Conservation (phyloP, 2,113 vertebrate species). For the Boulengeromyrus knoepffleri region DNA sequence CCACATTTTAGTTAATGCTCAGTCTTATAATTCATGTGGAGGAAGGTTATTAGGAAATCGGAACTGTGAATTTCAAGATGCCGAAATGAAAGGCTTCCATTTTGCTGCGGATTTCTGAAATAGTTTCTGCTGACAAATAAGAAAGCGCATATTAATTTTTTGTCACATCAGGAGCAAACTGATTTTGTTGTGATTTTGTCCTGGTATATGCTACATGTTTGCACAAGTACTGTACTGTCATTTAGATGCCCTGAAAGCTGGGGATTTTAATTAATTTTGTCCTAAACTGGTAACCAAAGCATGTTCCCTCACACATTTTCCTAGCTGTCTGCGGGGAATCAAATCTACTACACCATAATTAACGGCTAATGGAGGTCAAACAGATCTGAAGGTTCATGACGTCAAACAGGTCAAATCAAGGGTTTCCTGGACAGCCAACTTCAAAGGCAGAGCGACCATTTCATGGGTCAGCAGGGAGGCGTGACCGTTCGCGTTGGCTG, state of each 20-base stretch:
- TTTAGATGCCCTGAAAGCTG: background rate
- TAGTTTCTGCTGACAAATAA: background rate
- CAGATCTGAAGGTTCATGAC: background rate
- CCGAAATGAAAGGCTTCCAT: background rate
- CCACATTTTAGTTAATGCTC: background rate
- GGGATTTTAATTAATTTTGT: background rate
- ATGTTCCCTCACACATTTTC: background rate
- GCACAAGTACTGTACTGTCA: background rate
- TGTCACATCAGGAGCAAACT: background rate
- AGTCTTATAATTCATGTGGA: background rate
- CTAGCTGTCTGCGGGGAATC: background rate
- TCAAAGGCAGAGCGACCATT: conserved; percentile 3
- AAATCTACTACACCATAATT: background rate
- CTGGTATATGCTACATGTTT: background rate
- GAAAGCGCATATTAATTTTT: background rate
- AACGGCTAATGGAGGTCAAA: background rate
- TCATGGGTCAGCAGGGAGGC: background rate
- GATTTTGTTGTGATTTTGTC: background rate
- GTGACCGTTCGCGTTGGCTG: background rate
- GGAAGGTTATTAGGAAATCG: background rate
- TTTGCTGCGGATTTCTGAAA: background rate
- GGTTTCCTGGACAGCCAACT: background rate
- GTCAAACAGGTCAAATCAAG: background rate
- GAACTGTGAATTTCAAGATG: background rate
- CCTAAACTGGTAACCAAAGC: background rate